Base-by-base conservation (phyloP, 30 jellyfish, hydroid and myxozoan genomes). In the Cassiopea xamachana region DNA sequence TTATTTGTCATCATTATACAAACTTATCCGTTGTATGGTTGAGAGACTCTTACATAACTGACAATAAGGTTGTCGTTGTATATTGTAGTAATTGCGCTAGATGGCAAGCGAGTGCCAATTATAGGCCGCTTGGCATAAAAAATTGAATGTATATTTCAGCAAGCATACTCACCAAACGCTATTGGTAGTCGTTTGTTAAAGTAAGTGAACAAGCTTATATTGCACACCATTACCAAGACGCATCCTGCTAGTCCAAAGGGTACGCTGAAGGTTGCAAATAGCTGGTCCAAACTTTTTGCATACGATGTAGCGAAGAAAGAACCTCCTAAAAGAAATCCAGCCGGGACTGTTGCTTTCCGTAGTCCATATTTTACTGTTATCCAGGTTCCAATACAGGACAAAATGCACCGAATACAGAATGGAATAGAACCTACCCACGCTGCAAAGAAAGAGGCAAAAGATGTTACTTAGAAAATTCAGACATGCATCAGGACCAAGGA, bases 381-480 rank as follows among this genome's bases (percentile, higher is more conserved):
- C 90, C 69, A 68, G 39, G 71, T 82, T 64, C 82, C 90, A 13
- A 67, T 14, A 60, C 80, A 62, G 47, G 90, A 82, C 13, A 82
- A 43, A 1, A 68, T 13, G 27, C 13, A 60, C 90, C 64, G 64
- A 2, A 82, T 59, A n/a, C 70, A 64, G 60, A 82, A 27, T 39
- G 90, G 90, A 48, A 82, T 67, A 61, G 90, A 82, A 64, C 90
- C 82, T 10, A 82, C 81, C 90, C 90, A 82, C 45, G 90, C 90
- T 82, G 18, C 10, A 55, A 55, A 10, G 12, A 55, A 55, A 55
- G 12, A 3, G 64, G 12, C 64, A 6, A 55, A 55, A 55, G 12
- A 27, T 27, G 39, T 55, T 55, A 10, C 64, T 55, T 55, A 10
- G 12, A 55, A 55, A 55, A 55, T 55, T 3, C 12, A 55, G 10